Conservation (phyloP, 1,140 invertebrate genomes). For the Triops longicaudatus region DNA sequence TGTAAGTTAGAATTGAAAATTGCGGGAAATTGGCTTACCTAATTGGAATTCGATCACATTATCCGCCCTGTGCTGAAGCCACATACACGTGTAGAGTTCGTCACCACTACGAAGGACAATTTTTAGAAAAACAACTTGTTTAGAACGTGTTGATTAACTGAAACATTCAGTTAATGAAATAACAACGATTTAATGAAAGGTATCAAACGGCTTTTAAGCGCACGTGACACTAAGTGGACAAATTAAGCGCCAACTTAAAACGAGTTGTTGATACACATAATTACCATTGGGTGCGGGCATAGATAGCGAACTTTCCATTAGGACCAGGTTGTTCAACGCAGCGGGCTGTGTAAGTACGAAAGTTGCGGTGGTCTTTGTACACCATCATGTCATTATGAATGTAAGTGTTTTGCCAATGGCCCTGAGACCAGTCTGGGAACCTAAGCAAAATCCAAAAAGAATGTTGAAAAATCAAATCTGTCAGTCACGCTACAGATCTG, state of each 20-base stretch:
- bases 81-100: constrained; percentile 54
- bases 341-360: constrained; percentile 54
- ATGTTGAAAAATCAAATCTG: too few species aligned
- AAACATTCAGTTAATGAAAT: constrained; percentile 8
- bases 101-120: constrained; percentile 48
- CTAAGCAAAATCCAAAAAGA: too few species aligned
- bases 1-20: too few species aligned
- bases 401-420: constrained; percentile 53
- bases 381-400: constrained; percentile 52
- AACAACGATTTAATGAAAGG: constrained; percentile 19
- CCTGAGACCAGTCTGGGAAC: constrained; percentile 58
- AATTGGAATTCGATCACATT: constrained; percentile 60
- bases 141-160: too few species aligned
- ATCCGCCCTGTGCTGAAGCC: constrained; percentile 51
- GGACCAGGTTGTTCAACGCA: constrained; percentile 45
- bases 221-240: constrained; percentile 5
- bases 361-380: constrained; percentile 54
- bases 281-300: constrained; percentile 48
- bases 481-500: constrained; percentile 23
- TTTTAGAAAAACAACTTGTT: constrained; percentile 17
- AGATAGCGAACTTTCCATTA: constrained; percentile 44
- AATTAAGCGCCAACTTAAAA: background rate
- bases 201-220: background rate
- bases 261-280: background rate
- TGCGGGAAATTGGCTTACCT: constrained; percentile 36